Percentiles rank a stretch among this genome's conserved stretches.
phyloP scores from a whole-genome alignment of 2,888 invertebrate genomes.

The Polydrusus tereticollis region DNA sequence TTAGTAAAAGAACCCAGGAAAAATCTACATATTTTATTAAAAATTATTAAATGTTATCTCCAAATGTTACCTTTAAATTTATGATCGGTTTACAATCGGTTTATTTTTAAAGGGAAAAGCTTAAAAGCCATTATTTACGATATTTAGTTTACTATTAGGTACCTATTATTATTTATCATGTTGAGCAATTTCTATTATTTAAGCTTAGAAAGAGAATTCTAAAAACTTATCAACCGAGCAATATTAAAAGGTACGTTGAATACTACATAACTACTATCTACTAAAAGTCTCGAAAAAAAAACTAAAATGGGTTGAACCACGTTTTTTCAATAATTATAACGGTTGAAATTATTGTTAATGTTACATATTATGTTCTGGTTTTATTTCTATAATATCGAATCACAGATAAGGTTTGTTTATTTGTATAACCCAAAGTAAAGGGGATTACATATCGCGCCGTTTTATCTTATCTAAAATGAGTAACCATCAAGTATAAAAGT shows the following conservation, averaged over 20 bases:
- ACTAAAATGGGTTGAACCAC: too few species aligned
- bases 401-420: constrained; percentile 15
- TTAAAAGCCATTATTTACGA: background rate
- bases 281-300: background rate
- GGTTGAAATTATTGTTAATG: background rate
- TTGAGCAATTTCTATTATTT: too few species aligned
- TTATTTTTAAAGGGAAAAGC: background rate
- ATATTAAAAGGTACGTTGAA: too few species aligned
- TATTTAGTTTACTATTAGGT: background rate
- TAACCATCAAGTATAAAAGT: constrained; percentile 4
- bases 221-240: too few species aligned
- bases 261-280: too few species aligned
- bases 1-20: too few species aligned
- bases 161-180: too few species aligned
- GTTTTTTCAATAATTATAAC: background rate
- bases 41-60: background rate
- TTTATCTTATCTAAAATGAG: constrained; percentile 21
- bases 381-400: constrained; percentile 3
- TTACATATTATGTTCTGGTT: constrained; percentile 1
- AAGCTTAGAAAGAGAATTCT: too few species aligned
- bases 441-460: constrained; percentile 13
- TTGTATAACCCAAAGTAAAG: constrained; percentile 5
- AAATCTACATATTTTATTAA: too few species aligned
- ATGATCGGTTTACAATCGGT: background rate
- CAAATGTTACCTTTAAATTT: background rate